Conservation (phyloP, 1,140 invertebrate genomes). For the Reticulitermes speratus region DNA sequence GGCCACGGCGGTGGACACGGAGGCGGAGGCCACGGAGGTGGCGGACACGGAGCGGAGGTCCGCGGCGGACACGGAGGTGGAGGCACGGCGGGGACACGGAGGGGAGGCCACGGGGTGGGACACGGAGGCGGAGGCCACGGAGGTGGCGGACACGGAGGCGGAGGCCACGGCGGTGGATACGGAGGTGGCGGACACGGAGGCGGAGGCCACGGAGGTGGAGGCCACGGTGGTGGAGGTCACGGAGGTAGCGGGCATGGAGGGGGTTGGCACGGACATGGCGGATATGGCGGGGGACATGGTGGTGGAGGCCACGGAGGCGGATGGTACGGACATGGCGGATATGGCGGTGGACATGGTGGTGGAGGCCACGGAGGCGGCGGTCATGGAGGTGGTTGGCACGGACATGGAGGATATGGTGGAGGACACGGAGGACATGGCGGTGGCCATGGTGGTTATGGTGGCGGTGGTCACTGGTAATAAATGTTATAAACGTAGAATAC, state of each 20-base stretch:
- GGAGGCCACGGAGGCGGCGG: neutral
- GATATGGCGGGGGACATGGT: neutral
- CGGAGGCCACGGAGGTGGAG: neutral
- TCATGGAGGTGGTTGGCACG: neutral
- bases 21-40: neutral
- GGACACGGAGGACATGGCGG: neutral
- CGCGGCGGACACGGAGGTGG: neutral
- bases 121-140: slow-evolving; percentile 37
- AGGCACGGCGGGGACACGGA: neutral
- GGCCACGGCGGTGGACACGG: neutral
- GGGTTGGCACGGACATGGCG: neutral
- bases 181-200: neutral
- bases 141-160: neutral
- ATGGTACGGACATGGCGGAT: neutral
- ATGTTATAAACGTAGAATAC: no score
- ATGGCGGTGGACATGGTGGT: slow-evolving; percentile 6
- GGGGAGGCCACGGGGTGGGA: neutral
- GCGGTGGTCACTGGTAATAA: neutral
- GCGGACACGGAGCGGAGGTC: neutral
- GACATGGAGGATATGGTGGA: neutral
- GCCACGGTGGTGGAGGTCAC: slow-evolving; percentile 29
- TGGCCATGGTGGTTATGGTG: neutral
- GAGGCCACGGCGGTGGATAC: neutral
- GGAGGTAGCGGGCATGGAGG: neutral
- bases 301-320: neutral